These are phyloP conservation scores for Oxytorus armatus DNA, from an alignment of 2,888 invertebrate species.

Conservation along the genomic window DNA sequence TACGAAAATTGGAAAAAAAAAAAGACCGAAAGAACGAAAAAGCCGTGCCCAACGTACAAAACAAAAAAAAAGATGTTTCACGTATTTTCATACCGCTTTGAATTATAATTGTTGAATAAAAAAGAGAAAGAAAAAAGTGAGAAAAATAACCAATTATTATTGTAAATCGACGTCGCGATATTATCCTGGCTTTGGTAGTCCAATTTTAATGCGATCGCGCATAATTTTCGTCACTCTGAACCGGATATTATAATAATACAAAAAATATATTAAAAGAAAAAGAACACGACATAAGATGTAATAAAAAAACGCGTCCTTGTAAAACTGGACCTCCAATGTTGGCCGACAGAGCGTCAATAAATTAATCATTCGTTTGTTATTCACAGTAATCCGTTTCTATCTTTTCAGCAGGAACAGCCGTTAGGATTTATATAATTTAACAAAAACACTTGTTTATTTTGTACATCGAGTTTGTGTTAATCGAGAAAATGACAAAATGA, in stretches of 20 bases:
- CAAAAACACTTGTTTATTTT: conserved; percentile 63
- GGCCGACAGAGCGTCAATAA: not conserved
- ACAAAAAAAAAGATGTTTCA: conserved; percentile 25
- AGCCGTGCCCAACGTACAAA: conserved; percentile 42
- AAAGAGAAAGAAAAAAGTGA: conserved; percentile 15
- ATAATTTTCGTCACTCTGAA: not conserved
- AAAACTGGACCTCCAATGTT: conserved; percentile 54
- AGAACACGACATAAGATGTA: not conserved
- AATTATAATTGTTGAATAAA: conserved; percentile 23
- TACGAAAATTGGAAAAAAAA: conserved; percentile 41
- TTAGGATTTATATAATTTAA: conserved; percentile 68
- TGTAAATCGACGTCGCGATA: conserved; percentile 39
- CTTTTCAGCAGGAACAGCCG: conserved; percentile 80
- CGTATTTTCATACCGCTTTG: conserved; percentile 22
- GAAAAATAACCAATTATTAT: conserved; percentile 22
- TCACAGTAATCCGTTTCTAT: conserved; percentile 59
- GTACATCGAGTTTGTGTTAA: conserved; percentile 77
- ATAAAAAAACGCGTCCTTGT: not conserved
- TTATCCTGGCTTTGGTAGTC: conserved; percentile 38
- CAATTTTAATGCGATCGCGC: conserved; percentile 47
- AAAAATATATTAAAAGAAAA: too few relatives aligned
- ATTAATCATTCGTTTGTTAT: conserved; percentile 31
- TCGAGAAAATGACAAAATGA: conserved; percentile 36
- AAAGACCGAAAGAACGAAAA: conserved; percentile 26
- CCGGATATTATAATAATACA: not conserved